Evolutionary conservation across 2,888 invertebrate species (phyloP), one percentile per base, ranked within the genome.

Genomic region (Hesperia comma): DNA sequence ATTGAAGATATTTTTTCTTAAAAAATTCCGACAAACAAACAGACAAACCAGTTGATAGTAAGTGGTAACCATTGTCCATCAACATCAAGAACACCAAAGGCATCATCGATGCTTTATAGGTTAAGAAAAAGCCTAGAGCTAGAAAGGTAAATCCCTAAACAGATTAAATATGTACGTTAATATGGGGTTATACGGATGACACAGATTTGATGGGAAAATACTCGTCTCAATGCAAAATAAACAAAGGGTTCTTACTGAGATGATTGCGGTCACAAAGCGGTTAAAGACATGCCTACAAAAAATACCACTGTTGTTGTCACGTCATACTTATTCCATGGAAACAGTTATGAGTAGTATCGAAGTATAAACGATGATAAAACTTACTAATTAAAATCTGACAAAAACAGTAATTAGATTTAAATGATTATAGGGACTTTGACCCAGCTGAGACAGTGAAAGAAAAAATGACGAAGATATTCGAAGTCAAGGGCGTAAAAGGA

Each of bases 381-480:
- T 33, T 8, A 33, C 33, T 15, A 43, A 15, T 6, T 43, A 15
- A 43, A 6, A 46, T 17, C 7, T 12, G 8, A n/a, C n/a, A 12
- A n/a, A 5, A 10, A 1, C 12, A 12, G 12, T 37, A 12, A 12
- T 33, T 3, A 7, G 1, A 33, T 17, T 15, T 61, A 6, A 53
- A 41, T 37, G 61, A 62, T 83, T 85, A 57, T 72, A 95, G 95
- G 97, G 98, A 98, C 79, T 98, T 97, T 76, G 98, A 98, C 86
- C 96, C 97, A 14, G 98, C 97, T 0, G 98, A 98, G 88, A 96
- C 97, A 0, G 96, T 98, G 0, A 95, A 96, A 70, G 97, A 97
- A 81, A 98, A 98, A 88, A 95, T 98, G 92, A 96, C 96, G 60
- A 97, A 97, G 88, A 93, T 98, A 70, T 95, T 96, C 72, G 97